Percentiles rank a stretch among this genome's conserved stretches.
Evolutionary conservation across 2,113 vertebrate genomes (phyloP).

Genomic region (Cynoglossus semilaevis): DNA sequence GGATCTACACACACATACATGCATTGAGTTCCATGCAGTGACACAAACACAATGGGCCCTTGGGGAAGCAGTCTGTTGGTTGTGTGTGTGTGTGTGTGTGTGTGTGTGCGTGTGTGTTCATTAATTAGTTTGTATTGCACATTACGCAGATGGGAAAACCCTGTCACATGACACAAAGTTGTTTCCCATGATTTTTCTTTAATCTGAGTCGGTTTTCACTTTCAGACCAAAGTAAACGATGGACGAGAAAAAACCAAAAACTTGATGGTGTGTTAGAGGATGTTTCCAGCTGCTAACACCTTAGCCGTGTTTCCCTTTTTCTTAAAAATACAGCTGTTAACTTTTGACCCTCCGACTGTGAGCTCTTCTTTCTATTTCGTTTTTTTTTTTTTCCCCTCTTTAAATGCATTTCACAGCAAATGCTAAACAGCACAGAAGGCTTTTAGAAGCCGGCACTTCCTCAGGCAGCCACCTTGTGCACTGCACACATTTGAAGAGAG

Average conservation of each 20-base stretch:
- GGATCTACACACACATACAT: constrained; percentile 18
- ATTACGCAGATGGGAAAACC: constrained; percentile 11
- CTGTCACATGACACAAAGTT: constrained; percentile 3
- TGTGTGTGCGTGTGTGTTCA: constrained; percentile 7
- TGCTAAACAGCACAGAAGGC: too few relatives aligned
- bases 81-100: constrained; percentile 22
- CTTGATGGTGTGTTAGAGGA: too few relatives aligned
- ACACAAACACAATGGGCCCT: constrained; percentile 39
- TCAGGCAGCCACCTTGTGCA: too few relatives aligned
- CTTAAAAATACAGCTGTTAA: too few relatives aligned
- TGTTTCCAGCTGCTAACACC: too few relatives aligned
- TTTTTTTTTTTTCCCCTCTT: too few relatives aligned
- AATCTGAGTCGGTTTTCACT: background rate
- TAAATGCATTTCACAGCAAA: too few relatives aligned
- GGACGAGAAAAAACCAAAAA: too few relatives aligned
- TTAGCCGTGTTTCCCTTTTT: too few relatives aligned
- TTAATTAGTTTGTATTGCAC: constrained; percentile 22
- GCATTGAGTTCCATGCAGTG: constrained; percentile 21
- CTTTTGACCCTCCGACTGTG: too few relatives aligned
- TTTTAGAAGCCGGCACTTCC: background rate
- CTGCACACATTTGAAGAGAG: background rate
- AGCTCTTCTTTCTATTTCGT: too few relatives aligned
- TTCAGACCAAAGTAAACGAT: background rate
- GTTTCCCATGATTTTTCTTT: background rate
- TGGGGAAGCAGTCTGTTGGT: constrained; percentile 44